Base-by-base conservation (phyloP, 2,113 vertebrate genomes). In the Melierax canorus region DNA sequence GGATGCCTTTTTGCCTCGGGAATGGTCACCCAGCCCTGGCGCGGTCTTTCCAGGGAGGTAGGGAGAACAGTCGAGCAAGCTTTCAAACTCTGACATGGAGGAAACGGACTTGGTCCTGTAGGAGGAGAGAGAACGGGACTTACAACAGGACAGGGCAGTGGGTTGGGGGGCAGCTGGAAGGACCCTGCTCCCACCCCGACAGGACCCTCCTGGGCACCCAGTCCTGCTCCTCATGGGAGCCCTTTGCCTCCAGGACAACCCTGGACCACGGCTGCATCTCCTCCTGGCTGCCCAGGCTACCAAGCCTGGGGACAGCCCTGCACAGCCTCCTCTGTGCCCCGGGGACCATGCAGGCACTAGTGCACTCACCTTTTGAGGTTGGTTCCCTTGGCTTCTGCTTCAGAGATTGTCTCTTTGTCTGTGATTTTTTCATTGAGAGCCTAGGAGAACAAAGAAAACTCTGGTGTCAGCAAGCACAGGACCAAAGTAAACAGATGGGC, bases 61-160 rank as follows among this genome's bases (percentile, higher is more conserved):
- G 23, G 99, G 98, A 93, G 97, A 98, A 85, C 98, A 98, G 94
- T 99, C 99, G 0, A 99, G 97, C 93, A 99, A 98, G 97, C 97
- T 98, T 83, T 99, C 98, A 84, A 99, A 98, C 91, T 99, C 99
- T 79, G 98, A 98, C 95, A 98, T 98, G 39, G 97, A 98, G 16
- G 97, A 98, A 91, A 98, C 97, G 1, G 99, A 99, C 92, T 99
- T 99, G 88, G 98, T 98, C 98, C 99, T 99, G 80, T 23, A 77
- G 81, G 41, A 95, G 80, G 26, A 76, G 34, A 96, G 63, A 91
- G 36, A 7, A 76, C 0, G 1, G 15, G 14, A 27, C 45, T 87
- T 18, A 75, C 30, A 71, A 17, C 1, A 5, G 30, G 20, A 24
- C 38, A 41, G 26, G 38, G 43, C 10, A 73, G n/a, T 0, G 0